Base-by-base conservation (phyloP, 2,888 invertebrate species). In the Kryphioiulus occultus region DNA sequence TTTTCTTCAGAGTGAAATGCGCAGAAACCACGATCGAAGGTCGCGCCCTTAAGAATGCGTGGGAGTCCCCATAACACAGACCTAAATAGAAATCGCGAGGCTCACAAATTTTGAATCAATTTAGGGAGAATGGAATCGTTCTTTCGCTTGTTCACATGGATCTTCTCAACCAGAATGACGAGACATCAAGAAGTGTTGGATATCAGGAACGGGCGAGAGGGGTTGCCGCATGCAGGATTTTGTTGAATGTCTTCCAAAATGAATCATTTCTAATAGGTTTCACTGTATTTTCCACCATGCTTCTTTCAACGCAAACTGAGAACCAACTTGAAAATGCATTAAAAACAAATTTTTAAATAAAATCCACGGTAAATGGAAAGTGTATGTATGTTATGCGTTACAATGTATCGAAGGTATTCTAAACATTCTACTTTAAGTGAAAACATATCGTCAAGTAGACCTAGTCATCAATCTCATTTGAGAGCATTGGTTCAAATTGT, bases 81-180 rank as follows among this genome's bases (percentile, higher is more conserved):
- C 68, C 68, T 26, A 26, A 68, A 68, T 68, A 68, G 7, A 68
- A 68, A 68, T 68, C 68, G 68, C 22, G 68, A 10, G 68, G 26
- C 22, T 68, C 68, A 26, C 68, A 68, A 68, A 68, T 68, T 68
- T 68, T 68, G 68, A 68, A 68, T 68, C 68, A 68, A 68, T 68
- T 68, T 68, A 68, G 68, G 9, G 68, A 68, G 68, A 68, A 68
- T 68, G 22, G 68, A 68, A 68, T 68, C 68, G 68, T 26, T 68
- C 26, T 22, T 22, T 68, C 68, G 22, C 68, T 5, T 68, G 22
- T 26, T 68, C 10, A 17, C n/a, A n/a, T n/a, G n/a, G 22, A 68
- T 22, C 68, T 68, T 7, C 68, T 68, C 68, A 68, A 68, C 68
- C 68, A 68, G 68, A 68, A 68, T 68, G 68, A 68, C 68, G 12